phyloP scores from a whole-genome alignment of 1,140 invertebrate species.

The Hycleus cichorii region DNA sequence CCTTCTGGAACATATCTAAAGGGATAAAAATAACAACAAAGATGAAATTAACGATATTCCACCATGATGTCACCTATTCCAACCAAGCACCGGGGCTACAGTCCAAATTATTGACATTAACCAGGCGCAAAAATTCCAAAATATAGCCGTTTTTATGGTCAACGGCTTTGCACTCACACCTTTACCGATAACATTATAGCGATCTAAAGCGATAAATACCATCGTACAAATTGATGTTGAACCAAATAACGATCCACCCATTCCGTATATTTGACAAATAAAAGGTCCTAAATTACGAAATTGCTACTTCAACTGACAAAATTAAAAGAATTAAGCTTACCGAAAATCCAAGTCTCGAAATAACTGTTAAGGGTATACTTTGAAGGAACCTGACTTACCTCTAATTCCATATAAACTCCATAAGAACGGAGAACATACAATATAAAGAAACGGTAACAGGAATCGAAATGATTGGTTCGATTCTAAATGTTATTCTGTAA shows the following conservation, averaged over 20 bases:
- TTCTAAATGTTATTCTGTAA: no score
- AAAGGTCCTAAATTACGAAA: slow-evolving; percentile 20
- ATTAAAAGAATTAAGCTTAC: no score
- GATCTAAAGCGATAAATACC: slow-evolving; percentile 71
- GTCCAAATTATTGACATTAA: slow-evolving; percentile 58
- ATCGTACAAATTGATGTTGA: slow-evolving; percentile 77
- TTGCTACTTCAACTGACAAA: not conserved
- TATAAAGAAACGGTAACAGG: no score
- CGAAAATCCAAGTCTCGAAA: slow-evolving; percentile 73
- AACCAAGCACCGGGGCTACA: slow-evolving; percentile 66
- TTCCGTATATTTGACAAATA: slow-evolving; percentile 49
- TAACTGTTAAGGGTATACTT: slow-evolving; percentile 57
- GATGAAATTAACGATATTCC: no score
- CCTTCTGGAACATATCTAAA: slow-evolving; percentile 71
- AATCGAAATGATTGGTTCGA: no score
- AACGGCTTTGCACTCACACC: slow-evolving; percentile 64
- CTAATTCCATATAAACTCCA: no score
- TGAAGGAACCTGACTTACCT: no score
- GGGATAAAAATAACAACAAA: no score
- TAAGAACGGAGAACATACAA: no score
- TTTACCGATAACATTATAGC: slow-evolving; percentile 77
- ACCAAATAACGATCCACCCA: slow-evolving; percentile 71
- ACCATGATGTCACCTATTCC: slow-evolving; percentile 50
- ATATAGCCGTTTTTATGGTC: slow-evolving; percentile 57
- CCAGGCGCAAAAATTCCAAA: slow-evolving; percentile 65